phyloP scores from a whole-genome alignment of 2,113 vertebrate genomes.

The Bufo bufo region DNA sequence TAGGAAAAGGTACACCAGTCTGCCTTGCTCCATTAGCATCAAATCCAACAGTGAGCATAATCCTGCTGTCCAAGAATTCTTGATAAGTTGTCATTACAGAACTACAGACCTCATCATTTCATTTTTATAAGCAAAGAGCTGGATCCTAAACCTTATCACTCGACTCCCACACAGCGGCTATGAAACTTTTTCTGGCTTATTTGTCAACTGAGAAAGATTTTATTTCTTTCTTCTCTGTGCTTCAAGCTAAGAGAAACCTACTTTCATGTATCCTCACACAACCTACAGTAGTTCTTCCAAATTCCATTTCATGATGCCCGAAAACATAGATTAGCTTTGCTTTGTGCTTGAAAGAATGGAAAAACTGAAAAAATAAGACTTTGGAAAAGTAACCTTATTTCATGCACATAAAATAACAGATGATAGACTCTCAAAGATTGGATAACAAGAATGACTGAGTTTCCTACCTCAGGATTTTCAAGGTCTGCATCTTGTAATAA shows the following conservation, averaged over 20 bases:
- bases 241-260: constrained; percentile 34
- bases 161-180: neutral
- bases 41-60: neutral
- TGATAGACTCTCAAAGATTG: constrained; percentile 4
- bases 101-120: neutral
- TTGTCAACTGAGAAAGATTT: constrained; percentile 8
- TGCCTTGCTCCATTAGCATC: neutral
- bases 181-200: constrained; percentile 17
- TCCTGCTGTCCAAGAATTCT: neutral
- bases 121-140: neutral
- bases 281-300: constrained; percentile 14
- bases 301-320: constrained; percentile 28
- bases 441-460: constrained; percentile 28
- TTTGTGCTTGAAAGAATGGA: neutral
- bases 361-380: constrained; percentile 1
- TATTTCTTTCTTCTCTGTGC: neutral
- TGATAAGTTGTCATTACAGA: neutral
- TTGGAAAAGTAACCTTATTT: constrained; percentile 18
- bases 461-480: constrained; percentile 21
- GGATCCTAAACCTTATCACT: neutral
- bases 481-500: constrained; percentile 15
- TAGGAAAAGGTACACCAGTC: neutral
- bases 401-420: constrained; percentile 24
- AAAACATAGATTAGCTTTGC: constrained; percentile 19
- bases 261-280: constrained; percentile 48